A percentile compares a stretch with the other conserved stretches of the same genome.
Conservation (phyloP, 2,113 vertebrate species). For the Alouatta palliata region DNA sequence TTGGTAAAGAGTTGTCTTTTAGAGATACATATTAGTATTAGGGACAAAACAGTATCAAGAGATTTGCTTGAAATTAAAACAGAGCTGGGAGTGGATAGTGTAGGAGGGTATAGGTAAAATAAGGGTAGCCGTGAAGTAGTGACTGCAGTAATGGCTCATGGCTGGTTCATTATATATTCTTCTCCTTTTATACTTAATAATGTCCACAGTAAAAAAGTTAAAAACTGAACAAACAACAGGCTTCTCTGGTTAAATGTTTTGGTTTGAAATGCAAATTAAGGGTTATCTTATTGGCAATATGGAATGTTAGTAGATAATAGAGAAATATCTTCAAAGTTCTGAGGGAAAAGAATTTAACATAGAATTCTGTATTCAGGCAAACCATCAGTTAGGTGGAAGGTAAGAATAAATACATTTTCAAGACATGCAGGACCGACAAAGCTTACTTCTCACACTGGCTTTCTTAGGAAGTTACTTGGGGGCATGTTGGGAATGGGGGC, state of each 20-base stretch:
- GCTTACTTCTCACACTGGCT: not conserved
- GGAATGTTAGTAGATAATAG: not conserved
- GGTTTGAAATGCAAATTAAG: conserved; percentile 40
- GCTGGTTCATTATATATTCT: not conserved
- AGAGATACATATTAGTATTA: not conserved
- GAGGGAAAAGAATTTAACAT: not conserved
- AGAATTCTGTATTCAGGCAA: not conserved
- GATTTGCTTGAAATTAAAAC: conserved; percentile 29
- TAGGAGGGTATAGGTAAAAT: not conserved
- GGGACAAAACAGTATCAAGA: not conserved
- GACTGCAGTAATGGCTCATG: not conserved
- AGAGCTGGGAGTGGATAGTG: not conserved
- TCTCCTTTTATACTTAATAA: conserved; percentile 24
- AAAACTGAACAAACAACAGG: not conserved
- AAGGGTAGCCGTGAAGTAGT: not conserved
- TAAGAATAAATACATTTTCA: not conserved
- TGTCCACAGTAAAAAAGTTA: not conserved
- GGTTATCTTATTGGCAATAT: not conserved
- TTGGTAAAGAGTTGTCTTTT: not conserved
- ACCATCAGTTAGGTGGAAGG: not conserved
- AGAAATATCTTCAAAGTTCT: not conserved
- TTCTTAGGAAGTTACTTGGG: not conserved
- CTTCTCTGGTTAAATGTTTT: not conserved
- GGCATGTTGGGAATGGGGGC: not conserved
- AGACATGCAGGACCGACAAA: not conserved